Evolutionary conservation across 2,888 invertebrate species (phyloP), one percentile per base, ranked within the genome.

Genomic region (Timema cristinae): DNA sequence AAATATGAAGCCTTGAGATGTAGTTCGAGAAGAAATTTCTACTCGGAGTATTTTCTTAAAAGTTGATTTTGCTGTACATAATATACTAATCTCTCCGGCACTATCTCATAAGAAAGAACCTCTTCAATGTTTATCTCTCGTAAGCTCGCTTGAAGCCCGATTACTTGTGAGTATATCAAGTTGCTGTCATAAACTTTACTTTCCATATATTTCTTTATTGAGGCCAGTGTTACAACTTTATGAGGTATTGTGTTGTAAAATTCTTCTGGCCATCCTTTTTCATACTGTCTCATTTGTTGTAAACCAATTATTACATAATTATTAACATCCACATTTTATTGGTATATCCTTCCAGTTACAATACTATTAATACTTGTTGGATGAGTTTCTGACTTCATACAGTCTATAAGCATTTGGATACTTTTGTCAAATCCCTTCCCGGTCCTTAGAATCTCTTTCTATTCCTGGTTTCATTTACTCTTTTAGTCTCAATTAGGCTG

Each of bases 261-360:
- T 56, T 16, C 56, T 6, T n/a, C 16, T 56, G 56, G 56, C 56
- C 56, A 56, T 56, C 56, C 56, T 7, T 8, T 56, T 11, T 56
- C 56, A 56, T 15, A 56, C 11, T 56, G 15, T 8, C 16, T n/a
- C 56, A 56, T 56, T 56, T 56, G 56, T 15, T 56, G 56, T 56
- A 56, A 56, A 56, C 56, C 5, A 15, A 6, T 13, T n/a, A 8
- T 15, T 13, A 56, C 56, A 56, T 0, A 1, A 56, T 56, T 6
- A 15, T 56, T 8, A 56, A 56, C 56, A 56, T 56, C 16, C 6
- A 56, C 56, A 56, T 8, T 11, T 10, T n/a, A 4, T 8, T 5
- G 56, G 15, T 56, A 7, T 56, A 56, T 13, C 56, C 56, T 56
- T 56, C 56, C 56, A 56, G 56, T 56, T 15, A 13, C 56, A 56